phyloP scores from a whole-genome alignment of 2,113 vertebrate genomes.

The Sinocyclocheilus maitianheensis region DNA sequence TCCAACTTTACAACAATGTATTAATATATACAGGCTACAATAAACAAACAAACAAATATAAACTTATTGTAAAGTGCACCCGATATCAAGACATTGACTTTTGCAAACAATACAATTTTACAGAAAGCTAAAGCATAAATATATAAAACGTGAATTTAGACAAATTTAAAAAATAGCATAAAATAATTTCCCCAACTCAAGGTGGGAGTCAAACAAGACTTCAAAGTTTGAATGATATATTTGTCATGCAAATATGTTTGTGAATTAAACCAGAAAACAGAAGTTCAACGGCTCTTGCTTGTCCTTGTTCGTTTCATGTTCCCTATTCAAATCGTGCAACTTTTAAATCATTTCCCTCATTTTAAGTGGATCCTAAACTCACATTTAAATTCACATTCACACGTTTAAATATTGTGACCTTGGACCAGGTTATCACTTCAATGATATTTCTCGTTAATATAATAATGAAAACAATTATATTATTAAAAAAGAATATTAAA shows the following conservation, averaged over 20 bases:
- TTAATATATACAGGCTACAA: too few relatives aligned
- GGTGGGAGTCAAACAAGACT: constrained; percentile 12
- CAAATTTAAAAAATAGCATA: neutral
- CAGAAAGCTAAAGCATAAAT: neutral
- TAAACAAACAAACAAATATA: too few relatives aligned
- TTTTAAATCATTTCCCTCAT: neutral
- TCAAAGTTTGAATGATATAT: neutral
- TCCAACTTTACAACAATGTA: neutral
- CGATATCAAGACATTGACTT: neutral
- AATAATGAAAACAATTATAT: neutral
- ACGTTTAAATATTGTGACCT: neutral
- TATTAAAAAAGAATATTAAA: neutral
- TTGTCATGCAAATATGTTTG: neutral
- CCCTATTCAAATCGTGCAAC: neutral
- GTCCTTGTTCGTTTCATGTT: neutral
- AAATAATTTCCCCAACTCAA: neutral
- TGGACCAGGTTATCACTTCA: neutral
- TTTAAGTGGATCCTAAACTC: neutral
- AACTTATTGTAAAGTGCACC: neutral
- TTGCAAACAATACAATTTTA: neutral
- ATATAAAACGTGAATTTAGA: neutral
- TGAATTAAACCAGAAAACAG: neutral
- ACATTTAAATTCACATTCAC: too few relatives aligned
- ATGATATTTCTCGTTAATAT: neutral
- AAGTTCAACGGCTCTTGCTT: neutral